phyloP scores from a whole-genome alignment of 2,888 invertebrate species.

The Aphelenchoides bicaudatus region DNA sequence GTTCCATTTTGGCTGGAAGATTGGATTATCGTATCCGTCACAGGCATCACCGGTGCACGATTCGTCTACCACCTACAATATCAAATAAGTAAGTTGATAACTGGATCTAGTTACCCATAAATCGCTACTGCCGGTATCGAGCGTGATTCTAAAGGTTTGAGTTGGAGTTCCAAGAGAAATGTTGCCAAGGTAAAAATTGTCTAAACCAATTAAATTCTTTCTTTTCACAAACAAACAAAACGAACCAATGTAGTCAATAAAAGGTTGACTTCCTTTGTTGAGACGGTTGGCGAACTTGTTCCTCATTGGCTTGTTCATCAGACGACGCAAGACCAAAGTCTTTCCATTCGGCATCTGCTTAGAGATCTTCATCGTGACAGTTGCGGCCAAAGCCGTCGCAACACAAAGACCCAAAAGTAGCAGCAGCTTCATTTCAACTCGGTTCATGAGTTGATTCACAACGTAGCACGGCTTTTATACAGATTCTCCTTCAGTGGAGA shows the following conservation, averaged over 20 bases:
- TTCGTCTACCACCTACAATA: conserved; percentile 53
- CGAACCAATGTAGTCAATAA: conserved; percentile 43
- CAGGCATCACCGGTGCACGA: conserved; percentile 43
- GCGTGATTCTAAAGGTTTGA: conserved; percentile 43
- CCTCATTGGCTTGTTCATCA: too few species aligned
- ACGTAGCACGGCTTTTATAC: too few species aligned
- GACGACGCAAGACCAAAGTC: too few species aligned
- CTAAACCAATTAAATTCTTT: neutral
- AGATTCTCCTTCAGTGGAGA: too few species aligned
- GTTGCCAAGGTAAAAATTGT: conserved; percentile 54
- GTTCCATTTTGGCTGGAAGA: conserved; percentile 36
- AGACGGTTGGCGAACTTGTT: neutral
- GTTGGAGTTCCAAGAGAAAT: conserved; percentile 51
- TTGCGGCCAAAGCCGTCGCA: too few species aligned
- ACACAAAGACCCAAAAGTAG: too few species aligned
- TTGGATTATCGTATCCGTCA: conserved; percentile 31
- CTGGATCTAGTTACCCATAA: neutral
- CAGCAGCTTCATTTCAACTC: too few species aligned
- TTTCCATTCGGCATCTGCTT: too few species aligned
- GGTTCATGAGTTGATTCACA: too few species aligned
- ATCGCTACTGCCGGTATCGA: conserved; percentile 53
- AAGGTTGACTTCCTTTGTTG: conserved; percentile 21
- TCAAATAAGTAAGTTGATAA: conserved; percentile 33
- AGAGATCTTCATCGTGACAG: too few species aligned
- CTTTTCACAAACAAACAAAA: neutral